A percentile compares a stretch with the other conserved stretches of the same genome.
These are phyloP conservation scores for Ferdinandea cuprea DNA, from an alignment of 2,888 invertebrate species.

Conservation along the genomic window DNA sequence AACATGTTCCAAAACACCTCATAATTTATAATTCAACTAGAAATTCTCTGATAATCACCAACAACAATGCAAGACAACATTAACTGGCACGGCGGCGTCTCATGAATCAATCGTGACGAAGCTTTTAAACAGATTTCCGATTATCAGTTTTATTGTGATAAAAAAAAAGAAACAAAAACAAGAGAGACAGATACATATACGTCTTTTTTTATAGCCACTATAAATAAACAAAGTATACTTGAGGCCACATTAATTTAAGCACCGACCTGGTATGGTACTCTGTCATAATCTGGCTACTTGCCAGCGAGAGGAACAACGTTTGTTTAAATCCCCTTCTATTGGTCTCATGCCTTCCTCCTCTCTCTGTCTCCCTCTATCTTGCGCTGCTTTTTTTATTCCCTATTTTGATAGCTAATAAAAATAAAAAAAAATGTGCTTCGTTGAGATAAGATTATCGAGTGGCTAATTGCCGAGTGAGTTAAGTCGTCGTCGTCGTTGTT, in stretches of 20 bases:
- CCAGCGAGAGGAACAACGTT: slow-evolving; percentile 44
- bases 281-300: slow-evolving; percentile 66
- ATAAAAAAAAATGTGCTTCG: slow-evolving; percentile 11
- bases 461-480: slow-evolving; percentile 47
- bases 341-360: neutral
- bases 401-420: slow-evolving; percentile 52
- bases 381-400: neutral
- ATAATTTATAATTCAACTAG: neutral
- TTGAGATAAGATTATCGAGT: slow-evolving; percentile 65
- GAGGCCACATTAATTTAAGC: slow-evolving; percentile 51
- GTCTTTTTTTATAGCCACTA: slow-evolving; percentile 44
- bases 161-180: neutral
- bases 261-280: slow-evolving; percentile 50
- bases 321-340: slow-evolving; percentile 8
- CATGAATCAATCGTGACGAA: slow-evolving; percentile 24
- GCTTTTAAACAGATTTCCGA: slow-evolving; percentile 18
- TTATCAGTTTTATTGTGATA: slow-evolving; percentile 16
- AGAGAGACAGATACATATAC: neutral
- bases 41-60: neutral
- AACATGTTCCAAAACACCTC: slow-evolving; percentile 8
- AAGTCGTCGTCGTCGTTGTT: neutral
- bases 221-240: slow-evolving; percentile 34
- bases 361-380: neutral
- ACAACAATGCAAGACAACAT: slow-evolving; percentile 4
- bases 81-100: slow-evolving; percentile 13